These are phyloP conservation scores for Hyalella azteca DNA, from an alignment of 2,888 invertebrate species.

Conservation along the genomic window DNA sequence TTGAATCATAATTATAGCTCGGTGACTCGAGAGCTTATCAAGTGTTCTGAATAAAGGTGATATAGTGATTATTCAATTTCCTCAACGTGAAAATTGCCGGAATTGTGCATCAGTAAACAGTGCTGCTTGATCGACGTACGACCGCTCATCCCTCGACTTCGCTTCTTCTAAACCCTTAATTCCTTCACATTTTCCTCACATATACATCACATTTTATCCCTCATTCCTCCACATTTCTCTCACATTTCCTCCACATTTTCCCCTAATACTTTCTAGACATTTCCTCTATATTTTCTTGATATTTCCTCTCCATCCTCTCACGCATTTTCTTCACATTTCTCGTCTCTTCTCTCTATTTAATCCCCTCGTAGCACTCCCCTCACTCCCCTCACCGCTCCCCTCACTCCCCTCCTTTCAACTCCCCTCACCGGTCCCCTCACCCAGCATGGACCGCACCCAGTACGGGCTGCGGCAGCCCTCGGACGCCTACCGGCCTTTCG, in stretches of 20 bases:
- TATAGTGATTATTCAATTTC: no score
- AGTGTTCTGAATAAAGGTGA: no score
- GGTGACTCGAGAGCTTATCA: no score
- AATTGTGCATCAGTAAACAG: no score
- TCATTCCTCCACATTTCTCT: neutral
- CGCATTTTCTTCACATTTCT: neutral
- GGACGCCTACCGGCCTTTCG: slow-evolving; percentile 51
- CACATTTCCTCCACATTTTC: neutral
- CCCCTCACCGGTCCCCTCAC: neutral
- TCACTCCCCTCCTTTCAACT: neutral
- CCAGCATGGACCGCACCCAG: slow-evolving; percentile 52
- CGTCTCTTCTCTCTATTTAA: neutral
- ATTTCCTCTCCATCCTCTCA: neutral
- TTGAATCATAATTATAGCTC: no score
- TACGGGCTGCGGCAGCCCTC: slow-evolving; percentile 44
- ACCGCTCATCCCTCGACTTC: neutral
- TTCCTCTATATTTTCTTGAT: neutral
- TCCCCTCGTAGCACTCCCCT: no score
- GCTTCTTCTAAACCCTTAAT: neutral
- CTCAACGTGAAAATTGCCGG: no score
- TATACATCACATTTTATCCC: neutral
- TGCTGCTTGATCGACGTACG: neutral
- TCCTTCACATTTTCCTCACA: neutral
- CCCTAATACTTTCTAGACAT: neutral
- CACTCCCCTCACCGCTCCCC: neutral